These are phyloP conservation scores for Mesorhabditis spiculigera DNA, from an alignment of 2,888 invertebrate genomes.

Conservation along the genomic window DNA sequence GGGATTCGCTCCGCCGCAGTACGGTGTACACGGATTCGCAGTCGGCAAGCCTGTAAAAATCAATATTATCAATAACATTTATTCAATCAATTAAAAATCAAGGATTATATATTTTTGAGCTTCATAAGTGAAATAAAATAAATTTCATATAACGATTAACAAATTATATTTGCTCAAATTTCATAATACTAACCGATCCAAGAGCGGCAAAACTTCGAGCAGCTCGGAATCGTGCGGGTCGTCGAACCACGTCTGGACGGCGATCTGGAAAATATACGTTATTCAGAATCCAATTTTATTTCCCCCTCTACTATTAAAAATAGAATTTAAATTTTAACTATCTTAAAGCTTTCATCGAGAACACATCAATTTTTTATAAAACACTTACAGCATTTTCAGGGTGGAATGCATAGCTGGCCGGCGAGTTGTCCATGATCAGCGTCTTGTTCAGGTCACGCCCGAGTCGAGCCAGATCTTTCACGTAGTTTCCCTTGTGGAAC, in stretches of 20 bases:
- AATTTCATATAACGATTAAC: too few relatives aligned
- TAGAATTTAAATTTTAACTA: background rate
- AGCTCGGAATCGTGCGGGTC: constrained; percentile 96
- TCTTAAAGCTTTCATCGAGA: background rate
- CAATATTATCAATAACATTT: background rate
- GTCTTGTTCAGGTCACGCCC: constrained; percentile 93
- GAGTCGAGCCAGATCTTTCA: constrained; percentile 95
- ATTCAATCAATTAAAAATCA: too few relatives aligned
- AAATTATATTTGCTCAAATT: background rate
- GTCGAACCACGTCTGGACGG: constrained; percentile 99
- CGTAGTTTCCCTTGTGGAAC: constrained; percentile 98
- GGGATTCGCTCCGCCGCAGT: background rate
- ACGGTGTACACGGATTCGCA: background rate
- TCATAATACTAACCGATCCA: constrained; percentile 91
- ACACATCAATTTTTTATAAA: constrained; percentile 12
- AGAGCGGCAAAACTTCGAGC: constrained; percentile 91
- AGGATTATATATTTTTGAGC: too few relatives aligned
- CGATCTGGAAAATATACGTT: constrained; percentile 67
- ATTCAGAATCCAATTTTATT: background rate
- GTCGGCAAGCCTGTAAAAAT: background rate
- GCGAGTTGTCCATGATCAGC: constrained; percentile 98
- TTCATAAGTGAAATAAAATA: too few relatives aligned
- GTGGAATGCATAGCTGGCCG: constrained; percentile 99
- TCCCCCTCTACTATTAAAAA: constrained; percentile 8
- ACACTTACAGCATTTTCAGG: constrained; percentile 97